Evolutionary conservation across 2,888 invertebrate genomes (phyloP), one percentile per base, ranked within the genome.

Genomic region (Coelopa pilipes): DNA sequence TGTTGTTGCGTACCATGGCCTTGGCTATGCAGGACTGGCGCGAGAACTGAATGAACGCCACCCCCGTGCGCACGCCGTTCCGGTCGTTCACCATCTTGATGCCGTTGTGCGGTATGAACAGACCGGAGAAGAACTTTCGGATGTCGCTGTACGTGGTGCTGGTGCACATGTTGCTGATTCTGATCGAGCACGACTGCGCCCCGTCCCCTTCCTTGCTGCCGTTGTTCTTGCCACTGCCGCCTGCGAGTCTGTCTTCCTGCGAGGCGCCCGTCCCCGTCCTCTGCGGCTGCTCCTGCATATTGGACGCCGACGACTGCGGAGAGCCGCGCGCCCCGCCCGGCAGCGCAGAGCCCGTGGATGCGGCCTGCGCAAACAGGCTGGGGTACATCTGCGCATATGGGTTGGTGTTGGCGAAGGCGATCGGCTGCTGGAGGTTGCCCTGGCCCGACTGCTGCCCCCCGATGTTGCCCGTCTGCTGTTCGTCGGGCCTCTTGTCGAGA

Each of bases 31-130:
- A 92, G 1, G 92, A 90, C 0, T 90, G 87, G 62, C 92, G 92
- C 34, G 91, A 90, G 86, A 97, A 97, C 80, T 92, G 91, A 0
- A 97, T 91, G 83, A 91, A 95, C 2, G 94, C 95, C 46, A 92
- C 90, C 0, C 96, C 96, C 0, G 93, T 93, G 47, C 94, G 91
- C 34, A 92, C 90, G 0, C 97, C 97, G 79, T 91, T 90, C 55
- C 91, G 90, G 83, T 96, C 95, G 82, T 93, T 94, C 13, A 96
- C 92, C 86, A 97, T 90, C 86, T 97, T 96, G 68, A 97, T 92
- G 15, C 96, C 96, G 81, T 93, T 93, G 80, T 92, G 93, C 62
- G 93, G 92, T 75, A 97, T 94, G 77, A 89, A 90, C 60, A 92
- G 87, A 60, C 94, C 94, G 7, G 91, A 90, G 86, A 97, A 97